These are phyloP conservation scores for Micrasema longulum DNA, from an alignment of 1,140 invertebrate species.

Conservation along the genomic window DNA sequence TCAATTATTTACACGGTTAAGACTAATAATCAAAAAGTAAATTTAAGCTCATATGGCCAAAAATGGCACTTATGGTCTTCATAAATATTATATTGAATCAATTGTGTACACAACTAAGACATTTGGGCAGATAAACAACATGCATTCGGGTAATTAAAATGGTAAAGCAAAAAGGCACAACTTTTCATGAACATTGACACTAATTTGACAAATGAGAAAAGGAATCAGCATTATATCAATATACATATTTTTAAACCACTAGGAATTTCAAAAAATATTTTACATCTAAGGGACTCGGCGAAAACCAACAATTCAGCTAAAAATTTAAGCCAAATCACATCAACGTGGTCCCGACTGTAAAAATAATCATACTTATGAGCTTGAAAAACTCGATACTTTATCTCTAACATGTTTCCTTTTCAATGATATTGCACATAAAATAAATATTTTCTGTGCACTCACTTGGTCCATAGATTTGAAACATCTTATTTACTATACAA, in stretches of 20 bases:
- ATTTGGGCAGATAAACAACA: conserved; percentile 15
- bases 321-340: conserved; percentile 10
- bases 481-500: too few species aligned
- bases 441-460: not conserved
- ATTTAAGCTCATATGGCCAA: conserved; percentile 41
- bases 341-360: not conserved
- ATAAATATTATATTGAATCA: conserved; percentile 9
- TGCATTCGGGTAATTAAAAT: conserved; percentile 21
- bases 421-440: not conserved
- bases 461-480: conserved; percentile 13
- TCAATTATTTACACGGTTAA: conserved; percentile 15
- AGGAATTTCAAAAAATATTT: too few species aligned
- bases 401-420: conserved; percentile 7
- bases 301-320: not conserved
- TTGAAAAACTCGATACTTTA: not conserved
- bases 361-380: not conserved
- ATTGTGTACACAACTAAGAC: conserved; percentile 7
- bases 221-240: too few species aligned
- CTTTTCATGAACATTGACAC: conserved; percentile 22
- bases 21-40: conserved; percentile 14
- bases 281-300: too few species aligned
- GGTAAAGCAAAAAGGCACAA: conserved; percentile 41
- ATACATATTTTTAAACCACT: too few species aligned
- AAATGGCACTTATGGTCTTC: conserved; percentile 34
- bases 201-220: too few species aligned